Evolutionary conservation across 2,797 vertebrate genomes (phyloP).

Genomic region (Botia almorhae): DNA sequence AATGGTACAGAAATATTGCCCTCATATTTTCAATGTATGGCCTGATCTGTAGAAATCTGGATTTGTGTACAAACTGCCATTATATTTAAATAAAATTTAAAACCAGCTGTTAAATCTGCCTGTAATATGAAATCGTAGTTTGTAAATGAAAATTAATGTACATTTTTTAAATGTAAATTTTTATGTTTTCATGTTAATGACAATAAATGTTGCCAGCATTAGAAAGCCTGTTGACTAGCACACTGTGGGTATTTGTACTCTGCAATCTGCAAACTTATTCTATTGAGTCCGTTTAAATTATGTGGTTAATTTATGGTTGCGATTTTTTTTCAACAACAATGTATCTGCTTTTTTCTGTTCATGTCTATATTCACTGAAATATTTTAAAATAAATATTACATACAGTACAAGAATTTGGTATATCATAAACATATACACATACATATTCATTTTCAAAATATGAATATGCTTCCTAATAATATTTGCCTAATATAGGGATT

Average conservation of each 20-base stretch:
- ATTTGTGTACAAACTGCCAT: slow-evolving; percentile 17
- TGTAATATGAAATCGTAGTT: slow-evolving; percentile 22
- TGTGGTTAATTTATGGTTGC: too few species aligned
- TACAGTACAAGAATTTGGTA: background rate
- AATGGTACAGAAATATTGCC: slow-evolving; percentile 18
- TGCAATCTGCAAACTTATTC: background rate
- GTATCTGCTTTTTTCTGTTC: too few species aligned
- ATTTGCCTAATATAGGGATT: background rate
- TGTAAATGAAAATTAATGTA: slow-evolving; percentile 14
- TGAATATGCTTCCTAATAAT: background rate
- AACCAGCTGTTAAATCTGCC: slow-evolving; percentile 12
- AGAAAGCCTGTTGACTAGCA: background rate
- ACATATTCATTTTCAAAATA: background rate
- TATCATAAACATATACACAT: background rate
- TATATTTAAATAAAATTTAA: slow-evolving; percentile 24
- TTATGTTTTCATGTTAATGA: background rate
- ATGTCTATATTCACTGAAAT: too few species aligned
- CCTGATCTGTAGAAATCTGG: slow-evolving; percentile 2
- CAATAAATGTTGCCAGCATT: background rate
- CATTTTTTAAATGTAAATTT: background rate
- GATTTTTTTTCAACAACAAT: background rate
- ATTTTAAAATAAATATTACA: background rate
- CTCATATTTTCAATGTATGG: slow-evolving; percentile 20
- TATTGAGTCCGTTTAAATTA: background rate
- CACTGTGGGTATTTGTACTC: background rate